Percentiles rank a stretch among this genome's conserved stretches.
These are phyloP conservation scores for Heliconius erato DNA, from an alignment of 2,888 invertebrate genomes.

Conservation along the genomic window DNA sequence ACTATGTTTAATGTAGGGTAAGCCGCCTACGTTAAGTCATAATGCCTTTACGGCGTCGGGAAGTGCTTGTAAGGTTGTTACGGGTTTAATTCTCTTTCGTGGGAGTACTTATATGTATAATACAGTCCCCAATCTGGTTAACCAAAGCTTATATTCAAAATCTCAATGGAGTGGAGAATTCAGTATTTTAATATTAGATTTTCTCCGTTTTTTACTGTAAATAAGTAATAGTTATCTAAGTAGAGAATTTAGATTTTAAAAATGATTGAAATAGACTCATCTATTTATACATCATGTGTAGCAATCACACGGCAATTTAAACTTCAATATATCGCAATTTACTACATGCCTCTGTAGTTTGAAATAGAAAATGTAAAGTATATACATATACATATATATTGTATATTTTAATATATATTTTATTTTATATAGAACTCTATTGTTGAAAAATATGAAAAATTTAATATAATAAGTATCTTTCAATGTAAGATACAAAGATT, in stretches of 20 bases:
- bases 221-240: background rate
- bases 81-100: background rate
- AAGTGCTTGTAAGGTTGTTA: background rate
- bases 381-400: background rate
- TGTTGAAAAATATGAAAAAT: background rate
- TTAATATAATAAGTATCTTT: too few species aligned
- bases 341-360: background rate
- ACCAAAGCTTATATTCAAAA: background rate
- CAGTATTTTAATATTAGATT: background rate
- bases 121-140: background rate
- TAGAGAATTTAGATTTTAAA: background rate
- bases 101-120: background rate
- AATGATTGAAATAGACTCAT: background rate
- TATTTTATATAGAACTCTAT: background rate
- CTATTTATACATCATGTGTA: background rate
- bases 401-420: background rate
- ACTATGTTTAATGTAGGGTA: conserved; percentile 1
- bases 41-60: background rate
- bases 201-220: background rate
- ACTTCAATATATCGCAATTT: conserved; percentile 3
- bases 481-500: too few species aligned
- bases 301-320: conserved; percentile 5
- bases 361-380: background rate
- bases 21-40: background rate
- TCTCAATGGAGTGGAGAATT: background rate